Percentiles rank a stretch among this genome's conserved stretches.
phyloP scores from a whole-genome alignment of 2,888 invertebrate genomes.

The Drosophila falleni region DNA sequence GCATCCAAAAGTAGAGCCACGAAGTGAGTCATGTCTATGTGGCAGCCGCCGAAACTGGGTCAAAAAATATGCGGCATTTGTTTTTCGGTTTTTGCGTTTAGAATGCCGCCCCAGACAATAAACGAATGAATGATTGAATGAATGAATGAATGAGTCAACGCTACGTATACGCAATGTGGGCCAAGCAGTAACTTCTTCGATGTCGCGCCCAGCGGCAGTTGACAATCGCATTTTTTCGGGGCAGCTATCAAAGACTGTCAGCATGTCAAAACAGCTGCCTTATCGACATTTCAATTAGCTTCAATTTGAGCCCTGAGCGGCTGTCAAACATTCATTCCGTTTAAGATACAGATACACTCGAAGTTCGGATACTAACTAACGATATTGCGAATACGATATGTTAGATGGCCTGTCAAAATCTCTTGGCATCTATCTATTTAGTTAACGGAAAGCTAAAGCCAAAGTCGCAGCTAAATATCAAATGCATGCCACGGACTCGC shows the following conservation, averaged over 20 bases:
- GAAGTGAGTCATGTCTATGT: slow-evolving; percentile 62
- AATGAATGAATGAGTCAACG: slow-evolving; percentile 65
- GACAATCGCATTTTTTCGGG: slow-evolving; percentile 3
- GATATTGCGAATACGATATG: slow-evolving; percentile 60
- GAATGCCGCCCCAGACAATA: slow-evolving; percentile 44
- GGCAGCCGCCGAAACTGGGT: slow-evolving; percentile 61
- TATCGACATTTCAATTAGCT: slow-evolving; percentile 82
- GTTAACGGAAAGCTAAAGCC: slow-evolving; percentile 36
- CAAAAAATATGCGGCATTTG: slow-evolving; percentile 48
- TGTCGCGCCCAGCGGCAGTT: slow-evolving; percentile 30
- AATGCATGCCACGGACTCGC: slow-evolving; percentile 53
- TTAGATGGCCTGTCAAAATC: slow-evolving; percentile 76
- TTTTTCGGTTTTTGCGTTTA: slow-evolving; percentile 29
- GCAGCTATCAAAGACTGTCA: slow-evolving; percentile 60
- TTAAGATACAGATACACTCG: slow-evolving; percentile 26
- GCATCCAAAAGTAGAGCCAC: slow-evolving; percentile 71
- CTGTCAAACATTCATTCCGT: slow-evolving; percentile 43
- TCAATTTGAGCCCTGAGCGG: slow-evolving; percentile 65
- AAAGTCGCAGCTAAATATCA: slow-evolving; percentile 58
- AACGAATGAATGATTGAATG: slow-evolving; percentile 65
- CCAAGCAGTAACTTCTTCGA: slow-evolving; percentile 69
- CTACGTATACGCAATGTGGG: slow-evolving; percentile 73
- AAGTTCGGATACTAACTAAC: slow-evolving; percentile 44
- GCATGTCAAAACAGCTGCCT: slow-evolving; percentile 74
- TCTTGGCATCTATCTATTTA: slow-evolving; percentile 76